These are phyloP conservation scores for Lucifuga dentata DNA, from an alignment of 2,113 vertebrate species.

Conservation along the genomic window DNA sequence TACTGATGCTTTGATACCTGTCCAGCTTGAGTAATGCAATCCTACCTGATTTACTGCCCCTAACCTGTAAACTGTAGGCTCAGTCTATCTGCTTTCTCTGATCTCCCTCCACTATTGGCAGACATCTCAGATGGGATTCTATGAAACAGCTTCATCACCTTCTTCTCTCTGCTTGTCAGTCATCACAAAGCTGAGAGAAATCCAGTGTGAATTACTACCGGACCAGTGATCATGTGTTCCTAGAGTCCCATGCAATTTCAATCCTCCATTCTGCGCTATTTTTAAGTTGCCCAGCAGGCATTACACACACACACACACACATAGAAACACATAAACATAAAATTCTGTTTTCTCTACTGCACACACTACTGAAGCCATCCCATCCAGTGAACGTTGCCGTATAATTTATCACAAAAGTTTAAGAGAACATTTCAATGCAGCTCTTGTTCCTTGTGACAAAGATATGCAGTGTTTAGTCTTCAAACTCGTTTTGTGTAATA, in stretches of 20 bases:
- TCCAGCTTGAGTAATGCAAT: slow-evolving; percentile 9
- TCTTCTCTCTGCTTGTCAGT: slow-evolving; percentile 49
- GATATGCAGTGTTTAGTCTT: slow-evolving; percentile 24
- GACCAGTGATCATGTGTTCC: slow-evolving; percentile 63
- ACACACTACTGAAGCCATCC: slow-evolving; percentile 19
- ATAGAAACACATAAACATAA: slow-evolving; percentile 40
- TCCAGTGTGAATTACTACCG: slow-evolving; percentile 55
- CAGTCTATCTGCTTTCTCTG: neutral
- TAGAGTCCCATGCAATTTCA: slow-evolving; percentile 70
- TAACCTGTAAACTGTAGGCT: neutral
- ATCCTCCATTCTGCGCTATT: slow-evolving; percentile 70
- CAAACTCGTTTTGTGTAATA: slow-evolving; percentile 57
- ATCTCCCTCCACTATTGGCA: slow-evolving; percentile 6
- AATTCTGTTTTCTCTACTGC: slow-evolving; percentile 6
- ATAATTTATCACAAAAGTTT: slow-evolving; percentile 16
- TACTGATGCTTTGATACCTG: slow-evolving; percentile 23
- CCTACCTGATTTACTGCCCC: neutral
- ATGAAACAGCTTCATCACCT: slow-evolving; percentile 46
- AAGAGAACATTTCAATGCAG: slow-evolving; percentile 37
- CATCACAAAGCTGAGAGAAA: slow-evolving; percentile 62
- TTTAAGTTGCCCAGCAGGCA: slow-evolving; percentile 77
- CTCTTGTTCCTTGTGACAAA: slow-evolving; percentile 45
- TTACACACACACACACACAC: slow-evolving; percentile 56
- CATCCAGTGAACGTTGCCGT: slow-evolving; percentile 24
- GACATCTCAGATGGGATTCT: slow-evolving; percentile 11